Conservation (phyloP, 2,113 vertebrate genomes). For the Poicephalus gulielmi region DNA sequence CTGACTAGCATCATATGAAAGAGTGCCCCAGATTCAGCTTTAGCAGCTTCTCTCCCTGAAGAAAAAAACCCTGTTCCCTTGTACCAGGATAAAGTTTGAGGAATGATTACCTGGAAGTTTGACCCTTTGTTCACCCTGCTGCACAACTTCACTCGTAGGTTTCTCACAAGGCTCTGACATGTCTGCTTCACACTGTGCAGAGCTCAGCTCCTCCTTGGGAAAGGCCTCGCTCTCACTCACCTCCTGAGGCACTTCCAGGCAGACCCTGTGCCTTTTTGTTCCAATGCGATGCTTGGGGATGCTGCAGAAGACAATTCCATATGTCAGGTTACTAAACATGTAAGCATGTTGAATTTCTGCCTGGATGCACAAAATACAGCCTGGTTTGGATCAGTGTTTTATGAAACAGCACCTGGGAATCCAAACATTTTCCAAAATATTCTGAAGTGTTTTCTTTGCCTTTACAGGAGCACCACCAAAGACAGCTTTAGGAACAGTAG, state of each 20-base stretch:
- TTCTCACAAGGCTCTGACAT: constrained; percentile 17
- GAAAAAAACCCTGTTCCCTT: not conserved
- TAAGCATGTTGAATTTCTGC: not conserved
- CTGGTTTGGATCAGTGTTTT: not conserved
- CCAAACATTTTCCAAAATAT: not conserved
- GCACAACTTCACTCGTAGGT: constrained; percentile 47
- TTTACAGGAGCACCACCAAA: not conserved
- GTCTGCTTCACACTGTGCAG: constrained; percentile 58
- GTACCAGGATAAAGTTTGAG: not conserved
- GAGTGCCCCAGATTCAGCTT: not conserved
- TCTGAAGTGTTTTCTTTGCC: not conserved
- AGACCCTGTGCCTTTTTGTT: constrained; percentile 93
- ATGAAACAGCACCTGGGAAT: not conserved
- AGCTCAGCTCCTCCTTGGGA: constrained; percentile 81
- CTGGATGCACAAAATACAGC: not conserved
- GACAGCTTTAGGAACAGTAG: not conserved
- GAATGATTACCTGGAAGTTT: constrained; percentile 68
- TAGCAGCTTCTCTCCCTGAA: not conserved
- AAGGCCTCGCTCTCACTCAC: constrained; percentile 82
- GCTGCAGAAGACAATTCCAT: constrained; percentile 51
- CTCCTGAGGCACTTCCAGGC: constrained; percentile 91
- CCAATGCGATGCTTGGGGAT: constrained; percentile 91
- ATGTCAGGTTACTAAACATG: not conserved
- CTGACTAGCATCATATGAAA: not conserved
- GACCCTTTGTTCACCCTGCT: constrained; percentile 60